Conservation (phyloP, 1,140 invertebrate species). For the Phocides pigmalion region DNA sequence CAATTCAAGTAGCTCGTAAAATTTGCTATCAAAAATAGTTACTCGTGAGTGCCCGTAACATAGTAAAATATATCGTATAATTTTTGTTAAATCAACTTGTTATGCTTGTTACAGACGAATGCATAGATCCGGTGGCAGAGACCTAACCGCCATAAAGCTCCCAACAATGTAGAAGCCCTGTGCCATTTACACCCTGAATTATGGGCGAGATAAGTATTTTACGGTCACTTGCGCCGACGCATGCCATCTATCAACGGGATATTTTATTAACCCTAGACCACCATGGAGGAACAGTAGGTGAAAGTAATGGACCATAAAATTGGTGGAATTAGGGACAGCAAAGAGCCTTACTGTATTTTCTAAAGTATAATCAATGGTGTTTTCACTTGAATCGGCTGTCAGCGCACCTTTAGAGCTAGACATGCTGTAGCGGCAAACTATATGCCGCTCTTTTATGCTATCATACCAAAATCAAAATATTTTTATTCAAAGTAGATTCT, state of each 20-base stretch:
- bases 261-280: constrained; percentile 33
- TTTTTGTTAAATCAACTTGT: too few species aligned
- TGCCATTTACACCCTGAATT: constrained; percentile 41
- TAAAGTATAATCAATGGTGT: too few species aligned
- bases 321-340: neutral
- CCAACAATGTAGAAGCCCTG: constrained; percentile 42
- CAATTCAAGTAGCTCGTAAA: too few species aligned
- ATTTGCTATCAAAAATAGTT: too few species aligned
- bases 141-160: constrained; percentile 31
- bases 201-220: constrained; percentile 48
- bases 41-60: too few species aligned
- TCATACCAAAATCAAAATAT: too few species aligned
- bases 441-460: too few species aligned
- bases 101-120: neutral
- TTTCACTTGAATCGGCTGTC: too few species aligned
- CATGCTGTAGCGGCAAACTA: too few species aligned
- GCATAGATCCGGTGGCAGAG: constrained; percentile 5
- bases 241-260: constrained; percentile 20
- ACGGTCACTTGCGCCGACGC: constrained; percentile 34
- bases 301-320: neutral
- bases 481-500: too few species aligned
- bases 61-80: too few species aligned
- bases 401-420: too few species aligned
- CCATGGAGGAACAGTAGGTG: constrained; percentile 17
- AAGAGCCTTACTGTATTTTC: neutral